Base-by-base conservation (phyloP, 2,888 invertebrate species). In the Phasia obesa region DNA sequence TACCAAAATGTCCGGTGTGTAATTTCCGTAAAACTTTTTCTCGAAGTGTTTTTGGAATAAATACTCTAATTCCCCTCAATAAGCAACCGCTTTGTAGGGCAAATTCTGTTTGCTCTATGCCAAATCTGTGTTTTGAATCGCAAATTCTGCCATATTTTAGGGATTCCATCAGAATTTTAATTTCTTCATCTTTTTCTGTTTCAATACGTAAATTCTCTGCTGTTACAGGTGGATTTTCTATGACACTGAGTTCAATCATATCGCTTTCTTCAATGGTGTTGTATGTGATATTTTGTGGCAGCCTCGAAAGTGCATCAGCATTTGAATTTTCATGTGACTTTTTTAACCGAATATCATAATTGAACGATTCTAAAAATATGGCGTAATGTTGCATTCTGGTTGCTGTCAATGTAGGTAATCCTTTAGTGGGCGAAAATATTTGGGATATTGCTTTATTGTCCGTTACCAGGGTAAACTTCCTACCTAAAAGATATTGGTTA, bases 361-460 rank as follows among this genome's bases (percentile, higher is more conserved):
- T 31, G 17, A 31, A 27, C 6, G 27, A 5, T 27, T 27, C 27
- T 27, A 27, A 27, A 27, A 27, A 27, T 5, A 31, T 55, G n/a
- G 55, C 55, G 13, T 55, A 55, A 31, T 55, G 55, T 15, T 55
- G 55, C 55, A 55, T 55, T 55, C 55, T 27, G 15, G 55, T 60
- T 21, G 38, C 60, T 9, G 60, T 21, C 7, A 59, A 38, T 13
- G 1, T 38, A 9, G 57, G 19, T 4, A 57, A 6, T 1, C 57
- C 57, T 13, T 35, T 59, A 15, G 17, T 5, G 7, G 42, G 42
- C 0, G 60, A 60, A 42, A 60, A 42, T 60, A 60, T 60, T 42
- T 44, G 38, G 7, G 60, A 60, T 23, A 60, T 21, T 23, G 42
- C 15, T n/a, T 60, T 60, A 21, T 60, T 60, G 15, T 59, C 21